phyloP scores from a whole-genome alignment of 2,888 invertebrate genomes.

The Diloba caeruleocephala region DNA sequence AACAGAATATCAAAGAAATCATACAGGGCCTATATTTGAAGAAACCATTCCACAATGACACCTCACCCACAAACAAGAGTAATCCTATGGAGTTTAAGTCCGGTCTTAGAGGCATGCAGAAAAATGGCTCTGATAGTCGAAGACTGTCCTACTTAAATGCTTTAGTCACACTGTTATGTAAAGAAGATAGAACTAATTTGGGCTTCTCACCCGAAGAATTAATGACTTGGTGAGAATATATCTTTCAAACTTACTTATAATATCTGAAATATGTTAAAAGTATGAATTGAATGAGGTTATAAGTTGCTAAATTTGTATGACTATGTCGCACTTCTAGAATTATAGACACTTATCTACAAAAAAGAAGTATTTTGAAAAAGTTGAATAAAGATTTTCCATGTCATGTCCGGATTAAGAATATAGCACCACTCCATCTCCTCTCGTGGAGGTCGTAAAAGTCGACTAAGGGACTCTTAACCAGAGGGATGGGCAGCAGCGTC shows the following conservation, averaged over 20 bases:
- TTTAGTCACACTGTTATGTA: conserved; percentile 93
- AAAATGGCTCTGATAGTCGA: conserved; percentile 92
- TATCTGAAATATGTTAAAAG: not conserved
- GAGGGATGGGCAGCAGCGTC: no score
- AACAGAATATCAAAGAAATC: conserved; percentile 91
- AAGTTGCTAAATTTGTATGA: conserved; percentile 5
- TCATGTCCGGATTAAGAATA: no score
- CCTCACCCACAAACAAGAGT: conserved; percentile 78
- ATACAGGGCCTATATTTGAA: conserved; percentile 89
- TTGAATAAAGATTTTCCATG: no score
- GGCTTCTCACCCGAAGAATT: conserved; percentile 95
- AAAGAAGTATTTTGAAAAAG: no score
- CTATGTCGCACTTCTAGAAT: no score
- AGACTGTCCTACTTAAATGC: conserved; percentile 96
- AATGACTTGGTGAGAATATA: conserved; percentile 81
- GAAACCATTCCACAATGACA: conserved; percentile 77
- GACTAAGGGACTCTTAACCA: no score
- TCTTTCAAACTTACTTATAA: not conserved
- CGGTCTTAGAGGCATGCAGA: conserved; percentile 90
- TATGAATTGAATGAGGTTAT: conserved; percentile 17
- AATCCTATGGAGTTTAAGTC: conserved; percentile 82
- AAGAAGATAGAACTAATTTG: conserved; percentile 90
- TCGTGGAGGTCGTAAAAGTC: no score
- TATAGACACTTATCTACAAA: no score
- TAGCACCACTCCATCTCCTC: no score